Evolutionary conservation across 2,888 invertebrate species (phyloP), one percentile per base, ranked within the genome.

Genomic region (Lithophane semibrunnea): DNA sequence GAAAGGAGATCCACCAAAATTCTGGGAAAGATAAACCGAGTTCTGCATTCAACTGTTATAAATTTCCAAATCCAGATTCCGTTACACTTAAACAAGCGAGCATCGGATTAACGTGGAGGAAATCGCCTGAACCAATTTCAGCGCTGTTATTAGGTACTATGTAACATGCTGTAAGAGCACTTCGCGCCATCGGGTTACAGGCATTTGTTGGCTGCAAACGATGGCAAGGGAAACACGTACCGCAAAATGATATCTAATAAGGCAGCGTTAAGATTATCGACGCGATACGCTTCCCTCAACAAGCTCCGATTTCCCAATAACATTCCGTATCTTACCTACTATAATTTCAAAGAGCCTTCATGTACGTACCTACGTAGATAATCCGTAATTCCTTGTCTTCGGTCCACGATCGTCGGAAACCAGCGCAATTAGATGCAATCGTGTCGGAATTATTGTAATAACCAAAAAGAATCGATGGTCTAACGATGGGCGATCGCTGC

Each of bases 361-460:
- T 85, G 79, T 86, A 86, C 75, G 79, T 83, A 83, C 79, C 91
- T 91, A 91, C 91, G 78, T 82, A 92, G 91, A 91, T 91, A 89
- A 92, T 92, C 92, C 91, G 93, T 94, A 94, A 94, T 94, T 92
- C 90, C 88, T 92, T 90, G 91, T 93, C 89, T 91, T 92, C 90
- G 84, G 88, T 90, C 91, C 94, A 93, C 94, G 94, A 94, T 93
- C 92, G 89, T 93, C 93, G 94, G 94, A 94, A 95, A 95, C 92
- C 92, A 91, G 93, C 93, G 94, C 96, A 96, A 96, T 96, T 96
- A 96, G 94, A 93, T 92, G 93, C 93, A 95, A 95, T 96, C 95
- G 95, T 94, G 94, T 93, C 89, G 94, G 92, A 96, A 96, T 96
- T 96, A 96, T 96, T 96, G 94, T 96, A 96, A 96, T 96, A 95